Evolutionary conservation across 2,797 vertebrate genomes (phyloP).

Genomic region (Ceryle rudis): DNA sequence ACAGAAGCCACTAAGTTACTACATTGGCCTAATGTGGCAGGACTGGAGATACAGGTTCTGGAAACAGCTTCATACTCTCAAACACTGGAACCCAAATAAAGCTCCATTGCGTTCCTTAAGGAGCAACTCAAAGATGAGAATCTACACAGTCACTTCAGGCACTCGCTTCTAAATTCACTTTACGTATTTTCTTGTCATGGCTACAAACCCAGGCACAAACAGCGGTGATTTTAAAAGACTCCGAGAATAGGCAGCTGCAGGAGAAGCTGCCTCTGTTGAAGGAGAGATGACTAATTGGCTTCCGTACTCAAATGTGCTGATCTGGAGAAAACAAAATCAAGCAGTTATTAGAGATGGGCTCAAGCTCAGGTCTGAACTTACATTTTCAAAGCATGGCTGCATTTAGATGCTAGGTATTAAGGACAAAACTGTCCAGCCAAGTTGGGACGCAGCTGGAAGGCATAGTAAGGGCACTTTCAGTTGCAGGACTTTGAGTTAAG

Average conservation of each 20-base stretch:
- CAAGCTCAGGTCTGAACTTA: neutral
- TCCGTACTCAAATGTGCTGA: neutral
- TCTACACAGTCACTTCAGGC: neutral
- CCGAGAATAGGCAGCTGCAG: neutral
- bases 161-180: slow-evolving; percentile 19
- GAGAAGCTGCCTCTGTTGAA: neutral
- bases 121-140: neutral
- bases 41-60: slow-evolving; percentile 53
- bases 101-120: neutral
- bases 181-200: neutral
- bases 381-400: slow-evolving; percentile 8
- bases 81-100: slow-evolving; percentile 15
- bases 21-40: slow-evolving; percentile 18
- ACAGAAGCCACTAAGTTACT: slow-evolving; percentile 1
- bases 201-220: neutral
- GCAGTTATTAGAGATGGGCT: neutral
- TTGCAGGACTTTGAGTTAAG: slow-evolving; percentile 12
- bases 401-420: neutral
- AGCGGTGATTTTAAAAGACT: neutral
- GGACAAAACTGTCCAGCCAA: neutral
- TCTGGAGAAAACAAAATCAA: neutral
- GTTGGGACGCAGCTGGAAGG: neutral
- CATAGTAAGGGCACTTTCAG: neutral
- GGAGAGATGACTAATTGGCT: neutral
- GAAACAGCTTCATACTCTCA: neutral